Evolutionary conservation across 2,113 vertebrate genomes (phyloP), one percentile per base, ranked within the genome.

Genomic region (Limnothrissa miodon): DNA sequence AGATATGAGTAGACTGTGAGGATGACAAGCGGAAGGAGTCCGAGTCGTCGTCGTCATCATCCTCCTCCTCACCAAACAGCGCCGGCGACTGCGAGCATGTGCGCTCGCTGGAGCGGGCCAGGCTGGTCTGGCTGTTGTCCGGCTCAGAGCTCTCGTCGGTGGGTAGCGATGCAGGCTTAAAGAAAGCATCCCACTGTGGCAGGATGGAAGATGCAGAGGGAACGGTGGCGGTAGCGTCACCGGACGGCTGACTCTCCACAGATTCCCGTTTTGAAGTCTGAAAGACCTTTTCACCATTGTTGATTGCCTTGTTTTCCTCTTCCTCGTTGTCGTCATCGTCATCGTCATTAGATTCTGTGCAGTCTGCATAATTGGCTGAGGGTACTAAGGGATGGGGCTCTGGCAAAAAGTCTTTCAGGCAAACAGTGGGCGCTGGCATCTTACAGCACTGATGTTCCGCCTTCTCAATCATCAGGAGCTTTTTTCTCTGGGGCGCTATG

Each of bases 341-440:
- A 39, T 97, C 98, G 36, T 95, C 96, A 39, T 99, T 99, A 78
- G 97, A 99, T 91, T 99, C 98, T 0, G 97, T 97, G 85, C 98
- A 99, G 80, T 99, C 98, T 62, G 96, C 0, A 0, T 95, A 99
- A 90, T 97, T 94, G 45, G 79, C 21, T 7, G 53, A 9, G 36
- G 62, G 83, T 81, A 2, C 25, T 45, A 39, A 0, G 36, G 1
- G 56, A 83, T 81, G 0, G 44, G 51, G 39, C 74, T 81, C 44
- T 44, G 51, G 84, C 3, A 83, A 46, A 5, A 66, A n/a, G 6
- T 89, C 87, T 3, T 45, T 79, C 42, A 1, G n/a, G 23, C 39
- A 66, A 1, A 70, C 46, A 81, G 88, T 70, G 13, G 70, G 78
- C 21, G 83, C 78, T 5, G 59, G 45, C 66, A 79, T 66, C 36